Conservation (phyloP, 2,797 vertebrate genomes). For the Microcaecilia unicolor region DNA sequence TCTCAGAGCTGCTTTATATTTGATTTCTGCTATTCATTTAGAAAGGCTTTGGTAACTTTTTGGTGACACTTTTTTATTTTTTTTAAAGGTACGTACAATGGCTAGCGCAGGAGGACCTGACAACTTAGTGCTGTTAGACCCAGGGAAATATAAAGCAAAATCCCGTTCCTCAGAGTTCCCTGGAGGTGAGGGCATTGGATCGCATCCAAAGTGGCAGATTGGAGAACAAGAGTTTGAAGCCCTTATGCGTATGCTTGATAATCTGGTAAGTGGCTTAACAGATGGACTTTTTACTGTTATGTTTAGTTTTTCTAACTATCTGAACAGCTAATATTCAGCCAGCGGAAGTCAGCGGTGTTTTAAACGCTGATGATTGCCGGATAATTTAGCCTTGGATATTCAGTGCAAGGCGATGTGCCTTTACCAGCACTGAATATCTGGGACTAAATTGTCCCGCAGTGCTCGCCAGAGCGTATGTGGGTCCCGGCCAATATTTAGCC, state of each 20-base stretch:
- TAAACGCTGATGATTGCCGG: too few species aligned
- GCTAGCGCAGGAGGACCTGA: conserved; percentile 92
- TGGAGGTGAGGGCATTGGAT: conserved; percentile 56
- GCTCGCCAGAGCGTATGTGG: too few species aligned
- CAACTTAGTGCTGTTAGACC: conserved; percentile 89
- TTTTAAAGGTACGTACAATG: conserved; percentile 94
- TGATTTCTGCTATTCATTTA: neutral
- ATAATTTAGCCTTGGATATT: too few species aligned
- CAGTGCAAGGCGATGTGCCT: too few species aligned
- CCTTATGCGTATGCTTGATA: conserved; percentile 97
- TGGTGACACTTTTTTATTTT: conserved; percentile 12
- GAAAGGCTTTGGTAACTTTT: neutral
- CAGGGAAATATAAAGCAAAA: conserved; percentile 83
- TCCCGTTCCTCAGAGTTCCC: conserved; percentile 69
- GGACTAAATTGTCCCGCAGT: too few species aligned
- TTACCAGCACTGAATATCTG: too few species aligned
- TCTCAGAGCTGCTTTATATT: neutral
- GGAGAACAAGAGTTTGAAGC: conserved; percentile 97
- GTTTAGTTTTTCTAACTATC: too few species aligned
- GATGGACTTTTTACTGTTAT: neutral
- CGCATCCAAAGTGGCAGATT: conserved; percentile 81
- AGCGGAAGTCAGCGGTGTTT: too few species aligned
- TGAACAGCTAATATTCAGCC: too few species aligned
- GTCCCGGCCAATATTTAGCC: too few species aligned
- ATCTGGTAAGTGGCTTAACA: conserved; percentile 74